Evolutionary conservation across 1,140 invertebrate genomes (phyloP), one percentile per base, ranked within the genome.

Genomic region (Apis laboriosa): DNA sequence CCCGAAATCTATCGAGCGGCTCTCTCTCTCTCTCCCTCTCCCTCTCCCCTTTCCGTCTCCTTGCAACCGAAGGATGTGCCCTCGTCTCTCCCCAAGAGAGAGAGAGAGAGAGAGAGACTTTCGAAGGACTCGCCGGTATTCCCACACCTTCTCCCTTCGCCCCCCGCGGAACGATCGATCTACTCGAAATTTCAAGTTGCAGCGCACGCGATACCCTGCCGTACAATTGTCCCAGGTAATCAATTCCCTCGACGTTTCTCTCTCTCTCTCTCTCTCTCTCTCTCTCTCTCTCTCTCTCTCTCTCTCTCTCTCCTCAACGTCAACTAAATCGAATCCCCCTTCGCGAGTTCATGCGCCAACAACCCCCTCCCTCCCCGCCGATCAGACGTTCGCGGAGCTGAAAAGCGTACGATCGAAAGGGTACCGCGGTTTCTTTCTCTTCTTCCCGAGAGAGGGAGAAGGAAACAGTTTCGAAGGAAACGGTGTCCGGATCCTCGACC

Each of bases 141-240:
- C 34, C 34, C 51, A 56, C n/a, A 49, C 7, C 21, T 13, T n/a
- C n/a, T 56, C 11, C n/a, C 66, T 4, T 9, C 43, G 1, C 24
- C 64, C 53, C 77, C 49, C n/a, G 34, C 34, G 56, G 28, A 61
- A 61, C 72, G 79, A 81, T 81, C 71, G 79, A 76, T 81, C 79
- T 80, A 75, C 60, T 80, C 71, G 71, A 80, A 80, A 80, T 80
- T 80, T 80, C 78, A 80, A 74, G 60, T 80, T 56, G 71, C 79
- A 75, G 79, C 71, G 71, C 71, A 80, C 78, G 78, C 78, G 78
- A 80, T 80, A 71, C 49, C 78, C 78, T 64, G 78, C 58, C 78
- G 51, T 63, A 80, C 78, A 80, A 80, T 80, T 80, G 78, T 80
- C 78, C 78, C 60, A 74, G 70, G 56, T 81, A 81, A 81, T 75